Evolutionary conservation across 2,797 vertebrate genomes (phyloP), one percentile per base, ranked within the genome.

Genomic region (Pseudomugil tenellus): DNA sequence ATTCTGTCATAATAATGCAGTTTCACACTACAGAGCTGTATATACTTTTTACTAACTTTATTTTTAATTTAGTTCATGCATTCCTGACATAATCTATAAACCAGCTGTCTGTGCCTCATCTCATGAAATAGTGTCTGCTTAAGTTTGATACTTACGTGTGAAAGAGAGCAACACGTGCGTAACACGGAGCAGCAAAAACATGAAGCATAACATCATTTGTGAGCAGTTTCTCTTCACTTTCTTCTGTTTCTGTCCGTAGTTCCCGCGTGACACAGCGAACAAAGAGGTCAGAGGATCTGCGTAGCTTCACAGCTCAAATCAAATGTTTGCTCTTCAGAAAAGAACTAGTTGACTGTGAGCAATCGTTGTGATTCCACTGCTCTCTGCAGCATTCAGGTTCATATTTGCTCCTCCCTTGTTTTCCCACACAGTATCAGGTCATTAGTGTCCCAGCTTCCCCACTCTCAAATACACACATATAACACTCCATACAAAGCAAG

Each of bases 321-420:
- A 32, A 59, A 63, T 69, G 26, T 9, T 39, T 29, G 17, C 35
- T 79, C 52, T 21, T 60, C 59, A 21, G 56, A 32, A 32, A 77
- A 67, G 67, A 32, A 11, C 37, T 60, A 23, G 63, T 14, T 52
- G 34, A 41, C 19, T 43, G 37, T 67, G 34, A 57, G 34, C 66
- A 35, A 43, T 86, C 51, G 58, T 29, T 41, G 28, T 29, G 62
- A 51, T 37, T 41, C 49, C 79, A 58, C 71, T 54, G 72, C n/a
- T 41, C 74, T 87, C 67, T 89, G 87, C 87, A 75, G 92, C 76
- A 85, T 90, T 89, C 92, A 91, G 93, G 92, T 91, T 89, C 89
- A 91, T 86, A 63, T 29, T 85, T 71, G 94, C 95, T 92, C 95
- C 95, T 94, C 95, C 96, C 91, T 90, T 88, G 78, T 90, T 92